phyloP scores from a whole-genome alignment of 2,797 vertebrate species.

The Tokudaia muenninki region DNA sequence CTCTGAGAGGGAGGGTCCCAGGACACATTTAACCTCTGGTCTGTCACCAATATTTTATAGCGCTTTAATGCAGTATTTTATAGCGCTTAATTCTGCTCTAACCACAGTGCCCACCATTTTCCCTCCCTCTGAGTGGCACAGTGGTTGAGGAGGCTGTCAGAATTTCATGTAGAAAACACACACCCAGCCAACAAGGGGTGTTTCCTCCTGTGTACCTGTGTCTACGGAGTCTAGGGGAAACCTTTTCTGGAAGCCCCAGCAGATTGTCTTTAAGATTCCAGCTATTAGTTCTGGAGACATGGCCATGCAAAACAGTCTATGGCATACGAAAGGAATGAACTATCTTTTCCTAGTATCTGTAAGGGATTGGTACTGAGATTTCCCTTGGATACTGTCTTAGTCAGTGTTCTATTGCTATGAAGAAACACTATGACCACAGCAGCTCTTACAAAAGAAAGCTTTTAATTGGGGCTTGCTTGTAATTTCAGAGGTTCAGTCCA shows the following conservation, averaged over 20 bases:
- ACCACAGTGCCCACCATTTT: neutral
- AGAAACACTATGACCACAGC: neutral
- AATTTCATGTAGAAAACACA: neutral
- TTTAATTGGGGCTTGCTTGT: neutral
- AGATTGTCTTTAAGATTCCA: neutral
- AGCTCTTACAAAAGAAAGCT: neutral
- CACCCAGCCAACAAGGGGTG: neutral
- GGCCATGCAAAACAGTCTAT: neutral
- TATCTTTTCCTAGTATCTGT: neutral
- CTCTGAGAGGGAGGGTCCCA: neutral
- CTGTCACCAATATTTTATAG: neutral
- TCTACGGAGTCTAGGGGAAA: neutral
- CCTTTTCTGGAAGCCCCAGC: neutral
- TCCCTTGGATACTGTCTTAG: too few relatives aligned
- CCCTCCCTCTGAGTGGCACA: neutral
- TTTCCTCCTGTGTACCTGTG: neutral
- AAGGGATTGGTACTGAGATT: neutral
- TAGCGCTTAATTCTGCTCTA: neutral
- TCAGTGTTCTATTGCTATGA: neutral
- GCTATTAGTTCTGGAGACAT: neutral
- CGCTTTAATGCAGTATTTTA: neutral
- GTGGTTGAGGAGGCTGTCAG: neutral
- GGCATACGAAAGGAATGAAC: neutral
- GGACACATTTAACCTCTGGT: neutral
- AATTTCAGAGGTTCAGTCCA: neutral